phyloP scores from a whole-genome alignment of 2,888 invertebrate genomes.

The Aporophyla nigra region DNA sequence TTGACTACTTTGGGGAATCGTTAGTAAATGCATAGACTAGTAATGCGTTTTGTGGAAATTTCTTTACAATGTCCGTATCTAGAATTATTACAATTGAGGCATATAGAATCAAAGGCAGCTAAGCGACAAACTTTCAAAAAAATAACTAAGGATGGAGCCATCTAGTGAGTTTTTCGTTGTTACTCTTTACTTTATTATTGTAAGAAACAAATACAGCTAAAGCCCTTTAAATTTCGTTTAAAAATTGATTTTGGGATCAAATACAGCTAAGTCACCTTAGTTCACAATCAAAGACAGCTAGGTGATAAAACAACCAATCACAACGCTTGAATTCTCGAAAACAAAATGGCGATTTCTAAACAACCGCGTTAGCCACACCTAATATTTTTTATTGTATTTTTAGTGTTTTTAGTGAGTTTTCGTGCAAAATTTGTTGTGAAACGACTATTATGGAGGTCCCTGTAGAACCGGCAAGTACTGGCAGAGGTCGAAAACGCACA shows the following conservation, averaged over 20 bases:
- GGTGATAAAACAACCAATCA: constrained; percentile 19
- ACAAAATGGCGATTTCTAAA: constrained; percentile 28
- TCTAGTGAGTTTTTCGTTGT: constrained; percentile 12
- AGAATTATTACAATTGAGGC: too few species aligned
- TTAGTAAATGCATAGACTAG: too few species aligned
- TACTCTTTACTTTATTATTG: constrained; percentile 15
- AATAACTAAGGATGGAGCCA: too few species aligned
- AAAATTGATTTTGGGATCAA: constrained; percentile 18
- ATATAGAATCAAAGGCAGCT: constrained; percentile 42
- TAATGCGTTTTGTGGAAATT: too few species aligned
- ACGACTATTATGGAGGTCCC: constrained; percentile 19
- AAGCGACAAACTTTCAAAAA: constrained; percentile 26
- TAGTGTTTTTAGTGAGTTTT: constrained; percentile 21
- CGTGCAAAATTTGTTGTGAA: constrained; percentile 22
- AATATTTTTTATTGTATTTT: constrained; percentile 20
- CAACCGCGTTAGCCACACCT: constrained; percentile 24
- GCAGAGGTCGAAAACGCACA: constrained; percentile 38
- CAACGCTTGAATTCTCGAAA: constrained; percentile 27
- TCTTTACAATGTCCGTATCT: too few species aligned
- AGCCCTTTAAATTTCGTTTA: constrained; percentile 18
- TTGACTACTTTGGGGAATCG: too few species aligned
- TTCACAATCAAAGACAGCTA: constrained; percentile 13
- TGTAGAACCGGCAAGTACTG: constrained; percentile 29
- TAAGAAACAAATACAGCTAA: constrained; percentile 17
- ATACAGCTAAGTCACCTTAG: constrained; percentile 15